Percentiles rank a stretch among this genome's conserved stretches.
Evolutionary conservation across 2,797 vertebrate species (phyloP).

Genomic region (Phyllotis vaccarum): DNA sequence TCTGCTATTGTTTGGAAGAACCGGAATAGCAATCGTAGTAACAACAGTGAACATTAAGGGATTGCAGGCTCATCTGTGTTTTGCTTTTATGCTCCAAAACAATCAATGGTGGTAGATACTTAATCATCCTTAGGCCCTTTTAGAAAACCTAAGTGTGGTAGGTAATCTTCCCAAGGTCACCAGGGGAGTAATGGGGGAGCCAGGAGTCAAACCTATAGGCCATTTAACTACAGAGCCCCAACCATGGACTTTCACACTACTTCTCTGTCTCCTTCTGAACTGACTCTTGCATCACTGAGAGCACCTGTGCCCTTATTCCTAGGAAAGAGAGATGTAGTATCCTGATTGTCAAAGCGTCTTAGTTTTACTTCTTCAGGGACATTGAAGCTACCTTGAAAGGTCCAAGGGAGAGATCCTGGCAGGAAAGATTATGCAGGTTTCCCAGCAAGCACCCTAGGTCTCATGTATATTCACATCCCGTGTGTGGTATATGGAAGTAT

Average conservation of each 20-base stretch:
- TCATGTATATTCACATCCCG: neutral
- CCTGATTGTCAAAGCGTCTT: neutral
- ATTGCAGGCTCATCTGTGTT: neutral
- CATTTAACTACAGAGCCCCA: neutral
- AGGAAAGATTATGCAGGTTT: neutral
- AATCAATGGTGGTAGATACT: neutral
- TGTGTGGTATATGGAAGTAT: neutral
- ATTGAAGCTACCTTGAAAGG: neutral
- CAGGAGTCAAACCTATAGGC: neutral
- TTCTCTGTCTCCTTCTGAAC: neutral
- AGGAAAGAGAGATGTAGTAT: neutral
- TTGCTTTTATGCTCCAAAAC: slow-evolving; percentile 34
- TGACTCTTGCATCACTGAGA: slow-evolving; percentile 24
- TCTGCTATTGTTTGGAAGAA: neutral
- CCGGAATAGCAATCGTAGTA: neutral
- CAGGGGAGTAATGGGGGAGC: neutral
- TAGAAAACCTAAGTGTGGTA: slow-evolving; percentile 9
- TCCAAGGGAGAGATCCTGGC: neutral
- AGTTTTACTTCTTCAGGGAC: neutral
- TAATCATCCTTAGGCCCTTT: neutral
- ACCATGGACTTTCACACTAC: neutral
- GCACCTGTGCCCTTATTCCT: neutral
- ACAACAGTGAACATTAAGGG: neutral
- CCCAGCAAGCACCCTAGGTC: neutral
- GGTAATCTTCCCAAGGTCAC: neutral